Conservation (phyloP, 2,888 invertebrate genomes). For the Oithona nana region DNA sequence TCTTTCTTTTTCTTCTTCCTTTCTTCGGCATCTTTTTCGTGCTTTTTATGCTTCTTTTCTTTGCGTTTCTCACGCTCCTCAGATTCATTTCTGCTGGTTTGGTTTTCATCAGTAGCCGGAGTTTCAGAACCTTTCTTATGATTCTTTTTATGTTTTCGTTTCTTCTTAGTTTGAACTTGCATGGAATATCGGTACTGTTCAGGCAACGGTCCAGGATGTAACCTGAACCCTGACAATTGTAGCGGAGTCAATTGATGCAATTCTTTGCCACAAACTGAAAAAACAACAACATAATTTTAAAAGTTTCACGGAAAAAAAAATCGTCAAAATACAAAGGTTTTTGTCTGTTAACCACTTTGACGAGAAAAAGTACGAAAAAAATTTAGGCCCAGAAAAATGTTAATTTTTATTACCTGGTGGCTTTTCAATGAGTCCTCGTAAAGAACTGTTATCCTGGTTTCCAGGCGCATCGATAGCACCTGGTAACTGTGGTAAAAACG, state of each 20-base stretch:
- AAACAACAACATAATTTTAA: background rate
- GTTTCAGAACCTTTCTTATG: conserved; percentile 14
- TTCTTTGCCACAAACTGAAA: conserved; percentile 73
- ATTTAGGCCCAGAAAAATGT: too few relatives aligned
- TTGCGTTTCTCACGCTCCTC: too few relatives aligned
- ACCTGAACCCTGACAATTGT: conserved; percentile 74
- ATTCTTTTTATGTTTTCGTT: conserved; percentile 62
- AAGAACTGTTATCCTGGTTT: conserved; percentile 52
- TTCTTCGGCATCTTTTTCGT: too few relatives aligned
- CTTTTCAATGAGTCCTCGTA: conserved; percentile 83
- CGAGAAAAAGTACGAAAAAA: too few relatives aligned
- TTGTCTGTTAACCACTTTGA: too few relatives aligned
- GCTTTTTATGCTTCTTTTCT: too few relatives aligned
- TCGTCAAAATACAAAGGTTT: too few relatives aligned
- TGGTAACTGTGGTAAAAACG: conserved; percentile 82
- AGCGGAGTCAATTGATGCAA: conserved; percentile 63
- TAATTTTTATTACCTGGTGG: conserved; percentile 32
- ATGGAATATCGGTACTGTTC: conserved; percentile 11
- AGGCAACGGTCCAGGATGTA: conserved; percentile 76
- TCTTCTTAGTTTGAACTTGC: conserved; percentile 35
- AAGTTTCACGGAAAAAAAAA: too few relatives aligned
- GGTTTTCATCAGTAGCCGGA: background rate
- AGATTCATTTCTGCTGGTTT: too few relatives aligned
- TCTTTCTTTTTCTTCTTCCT: too few relatives aligned
- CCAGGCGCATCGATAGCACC: conserved; percentile 88